phyloP scores from a whole-genome alignment of 2,888 invertebrate species.

The Machimus atricapillus region DNA sequence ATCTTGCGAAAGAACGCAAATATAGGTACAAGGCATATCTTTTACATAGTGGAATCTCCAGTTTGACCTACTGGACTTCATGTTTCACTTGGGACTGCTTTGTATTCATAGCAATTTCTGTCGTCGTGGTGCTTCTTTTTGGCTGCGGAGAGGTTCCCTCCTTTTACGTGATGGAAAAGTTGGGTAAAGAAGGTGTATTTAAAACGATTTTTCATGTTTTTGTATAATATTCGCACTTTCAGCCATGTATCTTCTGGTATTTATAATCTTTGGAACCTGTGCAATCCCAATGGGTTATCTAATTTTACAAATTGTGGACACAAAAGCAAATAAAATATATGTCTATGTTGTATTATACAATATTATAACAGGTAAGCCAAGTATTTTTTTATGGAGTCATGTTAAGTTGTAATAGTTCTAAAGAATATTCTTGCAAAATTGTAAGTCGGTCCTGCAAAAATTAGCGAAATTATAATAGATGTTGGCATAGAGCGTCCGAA shows the following conservation, averaged over 20 bases:
- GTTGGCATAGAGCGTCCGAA: no score
- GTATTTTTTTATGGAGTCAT: not conserved
- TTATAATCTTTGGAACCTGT: not conserved
- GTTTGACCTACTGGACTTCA: not conserved
- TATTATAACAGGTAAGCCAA: not conserved
- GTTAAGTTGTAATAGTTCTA: not conserved
- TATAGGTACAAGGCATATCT: not conserved
- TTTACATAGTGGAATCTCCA: not conserved
- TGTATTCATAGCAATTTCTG: not conserved
- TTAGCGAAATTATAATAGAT: no score
- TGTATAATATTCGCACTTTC: not conserved
- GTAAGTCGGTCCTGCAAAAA: no score
- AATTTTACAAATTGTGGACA: not conserved
- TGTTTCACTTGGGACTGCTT: not conserved
- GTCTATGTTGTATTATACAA: not conserved
- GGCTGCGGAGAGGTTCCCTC: conserved; percentile 62
- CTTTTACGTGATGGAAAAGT: not conserved
- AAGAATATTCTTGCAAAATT: no score
- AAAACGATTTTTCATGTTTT: not conserved
- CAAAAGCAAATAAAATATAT: not conserved
- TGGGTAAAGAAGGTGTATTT: not conserved
- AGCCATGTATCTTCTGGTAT: not conserved
- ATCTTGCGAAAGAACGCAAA: not conserved
- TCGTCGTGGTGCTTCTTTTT: not conserved
- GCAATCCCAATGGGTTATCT: not conserved